Conservation (phyloP, 35 echinoderm and acorn worm species). For the Ophioderma brevispina region DNA sequence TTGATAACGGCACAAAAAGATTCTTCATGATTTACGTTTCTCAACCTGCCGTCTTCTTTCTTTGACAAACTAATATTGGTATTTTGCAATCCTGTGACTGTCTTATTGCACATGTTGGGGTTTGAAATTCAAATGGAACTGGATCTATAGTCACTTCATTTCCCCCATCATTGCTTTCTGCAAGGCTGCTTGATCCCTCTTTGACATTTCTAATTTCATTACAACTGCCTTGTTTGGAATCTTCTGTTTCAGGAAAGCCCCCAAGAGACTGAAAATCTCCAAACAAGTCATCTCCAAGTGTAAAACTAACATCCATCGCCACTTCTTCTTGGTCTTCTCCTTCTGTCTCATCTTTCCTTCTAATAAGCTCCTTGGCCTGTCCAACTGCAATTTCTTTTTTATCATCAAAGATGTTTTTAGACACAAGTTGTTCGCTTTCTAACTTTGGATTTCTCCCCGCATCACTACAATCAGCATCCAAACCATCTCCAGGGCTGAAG, state of each 20-base stretch:
- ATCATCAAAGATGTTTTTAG: too few relatives aligned
- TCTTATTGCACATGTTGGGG: slow-evolving; percentile 32
- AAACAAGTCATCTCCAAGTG: not conserved
- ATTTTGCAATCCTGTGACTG: not conserved
- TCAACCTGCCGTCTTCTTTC: too few relatives aligned
- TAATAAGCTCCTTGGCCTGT: too few relatives aligned
- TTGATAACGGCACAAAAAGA: too few relatives aligned
- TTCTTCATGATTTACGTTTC: too few relatives aligned
- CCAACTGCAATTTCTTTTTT: too few relatives aligned
- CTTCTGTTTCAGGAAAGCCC: not conserved
- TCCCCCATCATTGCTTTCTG: too few relatives aligned
- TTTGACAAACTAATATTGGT: not conserved
- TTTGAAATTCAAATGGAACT: slow-evolving; percentile 18
- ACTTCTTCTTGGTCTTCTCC: not conserved
- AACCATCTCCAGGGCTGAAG: too few relatives aligned
- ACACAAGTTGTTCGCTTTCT: too few relatives aligned
- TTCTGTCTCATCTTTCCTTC: too few relatives aligned
- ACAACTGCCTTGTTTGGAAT: not conserved
- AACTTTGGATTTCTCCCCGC: too few relatives aligned
- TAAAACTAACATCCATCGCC: not conserved
- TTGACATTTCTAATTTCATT: not conserved
- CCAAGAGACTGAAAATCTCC: not conserved
- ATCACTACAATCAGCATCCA: too few relatives aligned
- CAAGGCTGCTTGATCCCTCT: not conserved
- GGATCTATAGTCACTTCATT: not conserved